Evolutionary conservation across 2,797 vertebrate genomes (phyloP).

Genomic region (Coluber constrictor): DNA sequence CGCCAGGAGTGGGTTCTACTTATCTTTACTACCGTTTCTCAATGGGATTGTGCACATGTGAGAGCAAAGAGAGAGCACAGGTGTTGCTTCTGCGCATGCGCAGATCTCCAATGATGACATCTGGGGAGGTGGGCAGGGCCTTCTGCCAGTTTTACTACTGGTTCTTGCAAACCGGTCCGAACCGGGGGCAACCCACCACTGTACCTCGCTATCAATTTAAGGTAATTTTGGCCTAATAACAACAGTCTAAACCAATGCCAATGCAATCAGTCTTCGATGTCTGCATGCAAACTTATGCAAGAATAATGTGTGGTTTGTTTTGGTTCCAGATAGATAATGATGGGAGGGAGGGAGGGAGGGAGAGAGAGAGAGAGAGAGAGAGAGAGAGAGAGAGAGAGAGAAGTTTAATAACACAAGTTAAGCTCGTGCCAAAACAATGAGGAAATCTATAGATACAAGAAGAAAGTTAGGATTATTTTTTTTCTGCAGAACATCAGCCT

Average conservation of each 20-base stretch:
- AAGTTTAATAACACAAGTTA: neutral
- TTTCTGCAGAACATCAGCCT: neutral
- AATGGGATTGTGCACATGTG: no score
- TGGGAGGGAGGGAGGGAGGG: neutral
- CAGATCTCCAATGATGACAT: no score
- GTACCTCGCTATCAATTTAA: conserved; percentile 43
- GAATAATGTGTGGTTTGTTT: neutral
- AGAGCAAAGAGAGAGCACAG: no score
- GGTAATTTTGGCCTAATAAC: conserved; percentile 35
- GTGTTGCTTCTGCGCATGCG: no score
- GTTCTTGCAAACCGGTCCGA: no score
- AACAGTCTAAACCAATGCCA: neutral
- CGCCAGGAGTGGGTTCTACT: neutral
- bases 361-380: no score
- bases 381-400: no score
- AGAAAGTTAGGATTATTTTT: neutral
- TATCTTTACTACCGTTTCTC: no score
- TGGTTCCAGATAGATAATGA: neutral
- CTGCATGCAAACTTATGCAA: neutral
- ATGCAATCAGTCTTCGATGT: neutral
- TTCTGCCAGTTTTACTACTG: no score
- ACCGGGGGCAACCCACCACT: no score
- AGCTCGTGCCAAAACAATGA: neutral
- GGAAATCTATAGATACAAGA: neutral
- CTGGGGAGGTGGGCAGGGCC: no score